Conservation (phyloP, 2,113 vertebrate genomes). For the Phoenicopterus ruber region DNA sequence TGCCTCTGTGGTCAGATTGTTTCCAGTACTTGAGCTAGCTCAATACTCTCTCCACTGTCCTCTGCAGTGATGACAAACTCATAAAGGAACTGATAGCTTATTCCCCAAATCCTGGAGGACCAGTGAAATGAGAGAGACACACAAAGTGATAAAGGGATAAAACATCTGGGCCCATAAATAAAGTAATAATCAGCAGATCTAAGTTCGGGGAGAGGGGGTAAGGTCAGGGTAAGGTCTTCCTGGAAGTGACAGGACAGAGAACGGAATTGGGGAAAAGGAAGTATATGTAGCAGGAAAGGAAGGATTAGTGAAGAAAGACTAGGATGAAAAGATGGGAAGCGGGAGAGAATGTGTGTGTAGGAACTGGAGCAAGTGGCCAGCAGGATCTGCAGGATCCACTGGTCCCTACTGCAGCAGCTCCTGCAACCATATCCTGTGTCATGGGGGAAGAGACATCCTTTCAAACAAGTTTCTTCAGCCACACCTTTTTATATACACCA, state of each 20-base stretch:
- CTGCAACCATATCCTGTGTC: background rate
- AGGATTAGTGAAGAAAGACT: background rate
- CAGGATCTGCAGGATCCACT: background rate
- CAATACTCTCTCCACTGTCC: background rate
- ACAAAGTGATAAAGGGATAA: background rate
- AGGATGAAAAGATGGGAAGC: background rate
- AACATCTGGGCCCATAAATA: background rate
- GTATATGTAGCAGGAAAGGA: background rate
- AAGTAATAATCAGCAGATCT: background rate
- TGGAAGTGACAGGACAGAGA: background rate
- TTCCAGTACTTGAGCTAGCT: background rate
- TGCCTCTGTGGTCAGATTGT: background rate
- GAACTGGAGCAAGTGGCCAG: background rate
- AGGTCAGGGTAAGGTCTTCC: background rate
- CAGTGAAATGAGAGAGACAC: background rate
- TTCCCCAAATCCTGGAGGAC: background rate
- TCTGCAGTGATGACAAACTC: background rate
- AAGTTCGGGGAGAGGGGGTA: background rate
- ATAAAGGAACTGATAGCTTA: background rate
- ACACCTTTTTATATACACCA: background rate
- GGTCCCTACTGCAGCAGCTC: background rate
- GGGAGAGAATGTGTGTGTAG: background rate
- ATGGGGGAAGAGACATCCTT: background rate
- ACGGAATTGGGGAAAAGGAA: background rate
- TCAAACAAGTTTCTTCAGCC: background rate